phyloP scores from a whole-genome alignment of 2,888 invertebrate genomes.

The Latheticus oryzae region DNA sequence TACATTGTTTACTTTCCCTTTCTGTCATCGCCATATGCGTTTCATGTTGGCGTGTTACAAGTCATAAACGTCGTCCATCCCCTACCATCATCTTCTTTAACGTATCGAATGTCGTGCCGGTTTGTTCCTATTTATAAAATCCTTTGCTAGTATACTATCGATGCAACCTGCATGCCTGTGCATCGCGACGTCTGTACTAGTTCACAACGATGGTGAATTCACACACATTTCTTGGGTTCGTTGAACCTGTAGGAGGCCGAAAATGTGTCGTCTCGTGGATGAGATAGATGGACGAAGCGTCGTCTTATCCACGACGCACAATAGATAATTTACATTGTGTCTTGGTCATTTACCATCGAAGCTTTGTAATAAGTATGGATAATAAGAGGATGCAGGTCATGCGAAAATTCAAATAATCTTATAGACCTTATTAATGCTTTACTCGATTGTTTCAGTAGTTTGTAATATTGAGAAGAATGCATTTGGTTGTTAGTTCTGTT shows the following conservation, averaged over 20 bases:
- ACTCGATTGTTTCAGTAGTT: no score
- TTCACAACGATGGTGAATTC: slow-evolving; percentile 20
- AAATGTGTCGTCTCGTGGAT: slow-evolving; percentile 21
- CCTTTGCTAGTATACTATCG: slow-evolving; percentile 22
- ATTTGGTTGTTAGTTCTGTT: no score
- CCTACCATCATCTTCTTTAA: slow-evolving; percentile 7
- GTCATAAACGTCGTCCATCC: slow-evolving; percentile 16
- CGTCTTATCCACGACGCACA: no score
- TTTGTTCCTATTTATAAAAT: slow-evolving; percentile 22
- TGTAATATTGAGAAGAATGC: no score
- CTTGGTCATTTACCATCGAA: slow-evolving; percentile 21
- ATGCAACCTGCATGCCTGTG: slow-evolving; percentile 27
- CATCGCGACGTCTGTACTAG: slow-evolving; percentile 34
- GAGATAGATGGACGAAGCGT: no score
- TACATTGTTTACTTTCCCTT: slow-evolving; percentile 8
- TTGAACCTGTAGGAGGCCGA: slow-evolving; percentile 28
- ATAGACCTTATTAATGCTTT: no score
- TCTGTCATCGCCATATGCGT: slow-evolving; percentile 12
- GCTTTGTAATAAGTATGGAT: no score
- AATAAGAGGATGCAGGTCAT: no score
- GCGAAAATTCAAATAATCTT: no score
- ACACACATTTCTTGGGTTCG: slow-evolving; percentile 32
- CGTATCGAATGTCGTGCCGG: slow-evolving; percentile 23
- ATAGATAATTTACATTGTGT: slow-evolving; percentile 9
- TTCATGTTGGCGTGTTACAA: slow-evolving; percentile 14